These are phyloP conservation scores for Diprion similis DNA, from an alignment of 1,140 invertebrate genomes.

Conservation along the genomic window DNA sequence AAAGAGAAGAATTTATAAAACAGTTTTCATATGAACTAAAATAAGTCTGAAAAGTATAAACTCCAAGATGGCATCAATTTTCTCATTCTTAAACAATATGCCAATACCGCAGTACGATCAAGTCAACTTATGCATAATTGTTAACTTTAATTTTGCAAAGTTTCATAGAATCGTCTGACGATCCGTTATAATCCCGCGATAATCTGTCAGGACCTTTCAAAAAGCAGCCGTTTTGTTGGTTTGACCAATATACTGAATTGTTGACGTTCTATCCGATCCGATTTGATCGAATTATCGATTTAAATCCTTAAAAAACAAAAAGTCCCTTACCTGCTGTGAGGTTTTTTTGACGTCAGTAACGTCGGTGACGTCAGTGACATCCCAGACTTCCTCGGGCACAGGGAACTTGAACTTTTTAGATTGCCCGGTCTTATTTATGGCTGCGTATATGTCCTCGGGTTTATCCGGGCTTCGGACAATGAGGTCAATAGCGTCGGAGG, in stretches of 20 bases:
- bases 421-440: conserved; percentile 53
- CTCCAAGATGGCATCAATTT: too few species aligned
- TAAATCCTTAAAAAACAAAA: too few species aligned
- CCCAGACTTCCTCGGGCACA: conserved; percentile 51
- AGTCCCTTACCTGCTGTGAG: conserved; percentile 37
- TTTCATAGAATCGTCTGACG: too few species aligned
- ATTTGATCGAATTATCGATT: too few species aligned
- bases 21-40: too few species aligned
- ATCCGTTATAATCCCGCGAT: not conserved
- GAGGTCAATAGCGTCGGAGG: conserved; percentile 41
- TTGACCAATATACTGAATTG: conserved; percentile 11
- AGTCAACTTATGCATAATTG: too few species aligned
- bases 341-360: conserved; percentile 49
- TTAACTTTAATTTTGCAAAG: too few species aligned
- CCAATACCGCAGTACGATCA: too few species aligned
- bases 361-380: conserved; percentile 49
- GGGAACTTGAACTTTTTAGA: conserved; percentile 46
- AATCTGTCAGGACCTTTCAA: conserved; percentile 17
- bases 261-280: not conserved
- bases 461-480: conserved; percentile 39
- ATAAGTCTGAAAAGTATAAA: too few species aligned
- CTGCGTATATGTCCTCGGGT: conserved; percentile 56
- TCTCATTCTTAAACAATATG: too few species aligned
- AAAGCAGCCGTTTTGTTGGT: conserved; percentile 25
- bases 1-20: too few species aligned